These are phyloP conservation scores for Typhlichthys subterraneus DNA, from an alignment of 2,797 vertebrate species.

Conservation along the genomic window DNA sequence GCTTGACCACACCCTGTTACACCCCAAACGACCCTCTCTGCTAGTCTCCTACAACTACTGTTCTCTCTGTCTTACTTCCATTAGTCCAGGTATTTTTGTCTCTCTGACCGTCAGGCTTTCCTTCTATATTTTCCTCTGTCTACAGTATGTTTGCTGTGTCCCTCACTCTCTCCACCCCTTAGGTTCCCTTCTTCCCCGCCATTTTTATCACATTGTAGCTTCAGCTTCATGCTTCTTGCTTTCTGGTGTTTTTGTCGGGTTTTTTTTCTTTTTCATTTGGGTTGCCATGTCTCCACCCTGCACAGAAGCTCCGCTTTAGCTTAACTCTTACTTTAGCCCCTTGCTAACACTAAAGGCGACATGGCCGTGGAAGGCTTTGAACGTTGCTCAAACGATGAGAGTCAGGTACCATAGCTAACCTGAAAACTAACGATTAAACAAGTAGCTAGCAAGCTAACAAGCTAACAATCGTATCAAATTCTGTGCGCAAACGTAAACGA, in stretches of 20 bases:
- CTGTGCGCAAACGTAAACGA: conserved; percentile 18
- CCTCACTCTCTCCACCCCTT: conserved; percentile 23
- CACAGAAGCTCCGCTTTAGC: conserved; percentile 59
- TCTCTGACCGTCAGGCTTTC: conserved; percentile 28
- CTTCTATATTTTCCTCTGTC: conserved; percentile 18
- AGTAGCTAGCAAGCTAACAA: neutral
- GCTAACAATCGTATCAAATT: conserved; percentile 4
- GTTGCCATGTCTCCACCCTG: conserved; percentile 64
- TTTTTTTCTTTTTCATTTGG: conserved; percentile 51
- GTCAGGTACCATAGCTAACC: too few species aligned
- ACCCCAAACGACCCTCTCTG: conserved; percentile 24
- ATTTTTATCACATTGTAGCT: conserved; percentile 63
- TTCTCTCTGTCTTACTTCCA: conserved; percentile 25
- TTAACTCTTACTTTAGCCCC: conserved; percentile 36
- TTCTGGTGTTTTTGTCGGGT: conserved; percentile 35
- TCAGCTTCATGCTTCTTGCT: conserved; percentile 73
- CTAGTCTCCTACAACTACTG: conserved; percentile 18
- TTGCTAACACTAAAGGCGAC: conserved; percentile 43
- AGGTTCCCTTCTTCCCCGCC: conserved; percentile 29
- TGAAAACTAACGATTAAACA: too few species aligned
- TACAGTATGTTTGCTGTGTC: conserved; percentile 8
- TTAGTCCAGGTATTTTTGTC: conserved; percentile 17
- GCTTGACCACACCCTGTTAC: conserved; percentile 30
- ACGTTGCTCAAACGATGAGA: conserved; percentile 20
- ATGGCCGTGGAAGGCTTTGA: conserved; percentile 73